A percentile compares a stretch with the other conserved stretches of the same genome.
These are phyloP conservation scores for Macaria notata DNA, from an alignment of 2,888 invertebrate species.

Conservation along the genomic window DNA sequence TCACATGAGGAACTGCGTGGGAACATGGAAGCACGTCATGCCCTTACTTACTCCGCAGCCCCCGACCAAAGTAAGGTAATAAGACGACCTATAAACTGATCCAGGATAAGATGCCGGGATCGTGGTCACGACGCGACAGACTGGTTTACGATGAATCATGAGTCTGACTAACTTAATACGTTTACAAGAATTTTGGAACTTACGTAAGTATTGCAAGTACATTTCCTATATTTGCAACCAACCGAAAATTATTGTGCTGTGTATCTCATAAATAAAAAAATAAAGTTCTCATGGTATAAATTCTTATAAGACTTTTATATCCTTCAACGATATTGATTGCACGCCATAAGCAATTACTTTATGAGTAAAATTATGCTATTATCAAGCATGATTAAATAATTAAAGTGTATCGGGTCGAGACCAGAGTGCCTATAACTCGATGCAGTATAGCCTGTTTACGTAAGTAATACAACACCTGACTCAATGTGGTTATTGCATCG, in stretches of 20 bases:
- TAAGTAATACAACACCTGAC: constrained; percentile 63
- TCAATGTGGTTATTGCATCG: constrained; percentile 53
- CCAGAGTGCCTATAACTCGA: constrained; percentile 14
- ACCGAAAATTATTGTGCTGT: too few relatives aligned
- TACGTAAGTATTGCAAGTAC: too few relatives aligned
- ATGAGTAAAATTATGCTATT: not conserved
- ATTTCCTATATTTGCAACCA: too few relatives aligned
- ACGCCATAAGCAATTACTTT: too few relatives aligned
- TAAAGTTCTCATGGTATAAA: too few relatives aligned
- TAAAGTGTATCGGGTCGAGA: not conserved
- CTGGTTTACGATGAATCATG: constrained; percentile 29
- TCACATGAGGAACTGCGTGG: constrained; percentile 79
- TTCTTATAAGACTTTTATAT: too few relatives aligned
- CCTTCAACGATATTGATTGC: too few relatives aligned
- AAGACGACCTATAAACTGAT: constrained; percentile 45
- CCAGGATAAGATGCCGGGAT: constrained; percentile 17
- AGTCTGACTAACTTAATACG: constrained; percentile 20
- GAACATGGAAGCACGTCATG: constrained; percentile 65
- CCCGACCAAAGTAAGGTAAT: constrained; percentile 37
- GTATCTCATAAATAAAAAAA: too few relatives aligned
- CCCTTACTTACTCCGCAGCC: constrained; percentile 40
- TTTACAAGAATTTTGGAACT: not conserved
- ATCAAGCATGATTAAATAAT: constrained; percentile 1
- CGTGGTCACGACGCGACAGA: constrained; percentile 29
- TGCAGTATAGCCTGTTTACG: constrained; percentile 43